Base-by-base conservation (phyloP, 2,888 invertebrate species). In the Papilio protenor region DNA sequence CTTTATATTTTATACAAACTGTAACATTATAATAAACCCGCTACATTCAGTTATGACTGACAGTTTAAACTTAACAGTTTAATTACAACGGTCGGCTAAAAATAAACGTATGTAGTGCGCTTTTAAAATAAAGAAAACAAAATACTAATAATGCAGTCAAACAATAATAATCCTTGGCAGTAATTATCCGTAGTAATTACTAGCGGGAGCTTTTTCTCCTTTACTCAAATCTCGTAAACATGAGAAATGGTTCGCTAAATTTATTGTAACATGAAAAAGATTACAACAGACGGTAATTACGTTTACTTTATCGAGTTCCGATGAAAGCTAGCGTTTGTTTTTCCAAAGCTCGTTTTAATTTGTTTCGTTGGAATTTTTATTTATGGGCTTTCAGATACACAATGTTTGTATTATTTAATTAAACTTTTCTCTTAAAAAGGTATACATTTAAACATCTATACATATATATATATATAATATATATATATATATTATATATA, bases 131-230 rank as follows among this genome's bases (percentile, higher is more conserved):
- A 27, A 27, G 2, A 2, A 27, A 27, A 27, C 27, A 27, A 27
- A 27, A 27, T 27, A 27, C 27, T 27, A 27, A 27, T 27, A 27
- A 27, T 27, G 27, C 27, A 27, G 27, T 27, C 27, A 27, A 27
- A 27, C 27, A 27, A 27, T 27, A 27, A 27, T 27, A 27, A 27
- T 27, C 1, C 27, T 27, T 27, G 27, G 27, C 2, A 27, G 27
- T 47, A 47, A 47, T 49, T 49, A 88, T 87, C 86, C 86, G 85
- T 86, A 88, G 87, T 88, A 88, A 88, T 87, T 88, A 86, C 87
- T 81, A 84, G 77, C 57, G 47, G 72, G 49, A 27, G 21, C 61
- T 10, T 61, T 75, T 72, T 23, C 59, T 14, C 64, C 10, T 64
- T 40, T 40, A 21, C 61, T 27, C 27, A 78, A 72, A 70, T 70